Evolutionary conservation across 1,140 invertebrate species (phyloP), one percentile per base, ranked within the genome.

Genomic region (Pteromalus puparum): DNA sequence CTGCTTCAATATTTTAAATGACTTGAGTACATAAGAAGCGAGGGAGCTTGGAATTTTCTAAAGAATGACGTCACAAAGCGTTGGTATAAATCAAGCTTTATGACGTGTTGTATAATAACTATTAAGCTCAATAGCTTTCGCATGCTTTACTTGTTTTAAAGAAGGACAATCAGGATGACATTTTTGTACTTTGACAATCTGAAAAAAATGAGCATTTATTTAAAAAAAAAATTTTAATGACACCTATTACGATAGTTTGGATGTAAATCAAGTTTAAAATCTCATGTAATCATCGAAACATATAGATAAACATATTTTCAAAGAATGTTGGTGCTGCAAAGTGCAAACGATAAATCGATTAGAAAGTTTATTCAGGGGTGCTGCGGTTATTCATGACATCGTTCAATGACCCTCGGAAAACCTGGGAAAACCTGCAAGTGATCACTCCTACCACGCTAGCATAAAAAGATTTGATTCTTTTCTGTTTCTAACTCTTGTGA

Each of bases 51-150:
- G 10, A 34, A 72, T 12, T 34, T 34, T 15, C 18, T 30, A 72
- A 72, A 72, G 26, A 13, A 30, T 3, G 28, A 72, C 30, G 70
- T 72, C 30, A 34, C 12, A 18, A 26, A 34, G 2, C 13, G 13
- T 2, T 4, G 30, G 5, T 73, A 73, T 73, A 73, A 73, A 73
- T 73, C 70, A 38, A 73, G 24, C 26, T 73, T 72, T 28, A 73
- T 34, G 28, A 73, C 26, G 70, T 73, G 70, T 38, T 73, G 15
- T 73, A n/a, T n/a, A n/a, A n/a, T n/a, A 34, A 73, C 70, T 34
- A 38, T 73, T 73, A 73, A 73, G 70, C 28, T 28, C 26, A 34
- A 73, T 34, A 34, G 70, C 28, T 73, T 30, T 30, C 13, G 12
- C 70, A 21, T 34, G 26, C 2, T 34, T 73, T 73, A 34, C 70